Percentiles rank a stretch among this genome's conserved stretches.
phyloP scores from a whole-genome alignment of 64 coral and sea anemone species.

The Acropora yongei region DNA sequence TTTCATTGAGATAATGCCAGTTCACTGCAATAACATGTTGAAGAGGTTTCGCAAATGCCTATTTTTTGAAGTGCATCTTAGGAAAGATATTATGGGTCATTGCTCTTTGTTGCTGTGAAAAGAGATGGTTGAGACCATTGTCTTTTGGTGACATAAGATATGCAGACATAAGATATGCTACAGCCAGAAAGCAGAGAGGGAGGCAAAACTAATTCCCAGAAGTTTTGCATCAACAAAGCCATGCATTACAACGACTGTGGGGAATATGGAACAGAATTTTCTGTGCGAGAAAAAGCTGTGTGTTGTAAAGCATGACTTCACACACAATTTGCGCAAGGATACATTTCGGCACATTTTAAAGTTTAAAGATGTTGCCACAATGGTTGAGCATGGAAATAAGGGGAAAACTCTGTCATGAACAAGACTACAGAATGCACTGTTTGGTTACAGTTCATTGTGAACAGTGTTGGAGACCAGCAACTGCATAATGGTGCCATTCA shows the following conservation, averaged over 20 bases:
- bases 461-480: slow-evolving; percentile 37
- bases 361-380: slow-evolving; percentile 33
- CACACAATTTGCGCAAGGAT: slow-evolving; percentile 2
- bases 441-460: slow-evolving; percentile 52
- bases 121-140: not conserved
- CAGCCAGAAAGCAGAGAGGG: not conserved
- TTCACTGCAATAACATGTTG: not conserved
- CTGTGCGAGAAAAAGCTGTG: slow-evolving; percentile 21
- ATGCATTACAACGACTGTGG: not conserved
- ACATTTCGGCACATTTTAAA: not conserved
- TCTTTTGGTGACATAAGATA: not conserved
- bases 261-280: not conserved
- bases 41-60: not conserved
- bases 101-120: not conserved
- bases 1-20: too few relatives aligned
- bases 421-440: slow-evolving; percentile 38
- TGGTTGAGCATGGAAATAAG: slow-evolving; percentile 53
- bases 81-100: slow-evolving; percentile 27
- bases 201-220: slow-evolving; percentile 11
- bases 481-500: slow-evolving; percentile 31
- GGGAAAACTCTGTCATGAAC: slow-evolving; percentile 1
- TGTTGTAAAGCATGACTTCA: slow-evolving; percentile 34
- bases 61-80: not conserved
- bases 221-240: not conserved
- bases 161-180: not conserved